Base-by-base conservation (phyloP, 2,113 vertebrate species). In the Vombatus ursinus region DNA sequence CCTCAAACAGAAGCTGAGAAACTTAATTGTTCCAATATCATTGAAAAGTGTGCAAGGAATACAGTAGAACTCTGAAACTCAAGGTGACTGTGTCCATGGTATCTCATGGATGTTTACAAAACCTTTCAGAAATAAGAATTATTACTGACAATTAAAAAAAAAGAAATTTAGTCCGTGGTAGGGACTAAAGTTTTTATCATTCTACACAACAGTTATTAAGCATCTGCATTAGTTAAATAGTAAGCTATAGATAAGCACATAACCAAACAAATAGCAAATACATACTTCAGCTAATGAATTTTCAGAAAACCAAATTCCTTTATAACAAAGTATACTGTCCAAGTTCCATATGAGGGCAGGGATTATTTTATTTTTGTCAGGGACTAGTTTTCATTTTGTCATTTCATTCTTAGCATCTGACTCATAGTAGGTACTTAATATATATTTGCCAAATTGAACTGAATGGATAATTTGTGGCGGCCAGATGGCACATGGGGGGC, bases 11-110 rank as follows among this genome's bases (percentile, higher is more conserved):
- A 9, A 48, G 24, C 7, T 28, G 12, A 23, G 51, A 95, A 92
- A 95, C 37, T 19, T 0, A 48, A 48, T 95, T 12, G 16, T 5
- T 61, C 51, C 0, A 10, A 52, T 50, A 93, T 14, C 31, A 52
- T 57, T 94, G 28, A 48, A 28, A 96, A 96, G 47, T 95, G 90
- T 0, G 1, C 23, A 50, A 47, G 50, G 44, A 24, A 94, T 96
- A 77, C 26, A 93, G 89, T 22, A 11, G 31, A 52, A 2, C 12
- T 31, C 89, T 92, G 54, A 91, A 47, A 37, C 5, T 37, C 57
- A 68, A 68, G 57, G 57, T 37, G 31, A 68, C 31, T 37, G 28
- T 61, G 12, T 68, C 57, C 26, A 61, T 61, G 54, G 8, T 61
- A 28, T 31, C 9, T 3, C 9, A 37, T 37, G 28, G 4, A 14